phyloP scores from a whole-genome alignment of 2,797 vertebrate genomes.

The Eleutherodactylus coqui region DNA sequence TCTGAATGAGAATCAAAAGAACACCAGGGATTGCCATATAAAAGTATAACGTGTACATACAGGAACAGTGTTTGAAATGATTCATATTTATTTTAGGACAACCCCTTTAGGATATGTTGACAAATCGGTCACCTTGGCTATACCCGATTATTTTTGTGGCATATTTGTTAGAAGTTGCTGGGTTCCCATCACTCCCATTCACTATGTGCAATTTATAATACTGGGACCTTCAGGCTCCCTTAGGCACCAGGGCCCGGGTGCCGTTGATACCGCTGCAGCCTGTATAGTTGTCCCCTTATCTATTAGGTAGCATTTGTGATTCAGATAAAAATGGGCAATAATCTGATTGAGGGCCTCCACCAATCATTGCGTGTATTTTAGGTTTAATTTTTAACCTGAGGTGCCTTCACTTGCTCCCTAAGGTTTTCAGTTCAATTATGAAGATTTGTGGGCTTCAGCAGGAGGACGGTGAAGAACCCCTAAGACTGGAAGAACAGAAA shows the following conservation, averaged over 20 bases:
- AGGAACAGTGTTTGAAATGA: too few relatives aligned
- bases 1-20: too few relatives aligned
- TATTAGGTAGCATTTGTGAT: too few relatives aligned
- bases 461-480: slow-evolving; percentile 80
- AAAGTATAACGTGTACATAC: too few relatives aligned
- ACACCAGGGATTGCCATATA: too few relatives aligned
- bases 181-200: too few relatives aligned
- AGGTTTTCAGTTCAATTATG: slow-evolving; percentile 91
- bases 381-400: background rate
- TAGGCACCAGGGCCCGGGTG: background rate
- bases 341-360: background rate
- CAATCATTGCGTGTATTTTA: background rate
- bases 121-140: background rate
- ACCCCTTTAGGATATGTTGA: background rate
- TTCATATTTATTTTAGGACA: too few relatives aligned
- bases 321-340: too few relatives aligned
- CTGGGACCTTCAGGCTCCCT: background rate
- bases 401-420: background rate
- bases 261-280: background rate
- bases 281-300: background rate
- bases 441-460: slow-evolving; percentile 85
- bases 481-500: slow-evolving; percentile 83
- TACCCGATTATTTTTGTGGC: background rate
- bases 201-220: background rate
- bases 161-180: background rate